phyloP scores from a whole-genome alignment of 2,888 invertebrate genomes.

The Polia nebulosa region DNA sequence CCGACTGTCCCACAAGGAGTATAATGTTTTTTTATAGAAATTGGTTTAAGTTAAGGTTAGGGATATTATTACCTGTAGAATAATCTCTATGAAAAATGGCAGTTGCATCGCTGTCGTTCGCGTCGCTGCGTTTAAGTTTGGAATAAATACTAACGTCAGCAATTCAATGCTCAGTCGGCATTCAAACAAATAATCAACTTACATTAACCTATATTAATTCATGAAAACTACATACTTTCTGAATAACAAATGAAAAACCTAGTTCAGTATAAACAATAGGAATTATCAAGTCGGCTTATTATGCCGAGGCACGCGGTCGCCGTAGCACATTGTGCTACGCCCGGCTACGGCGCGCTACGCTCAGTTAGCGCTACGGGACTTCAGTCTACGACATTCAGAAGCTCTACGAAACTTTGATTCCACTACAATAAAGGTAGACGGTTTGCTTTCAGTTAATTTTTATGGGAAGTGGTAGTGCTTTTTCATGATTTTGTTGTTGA shows the following conservation, averaged over 20 bases:
- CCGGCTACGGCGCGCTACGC: constrained; percentile 69
- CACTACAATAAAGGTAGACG: constrained; percentile 43
- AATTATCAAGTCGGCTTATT: constrained; percentile 77
- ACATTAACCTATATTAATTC: background rate
- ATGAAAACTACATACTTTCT: constrained; percentile 18
- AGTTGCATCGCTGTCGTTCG: background rate
- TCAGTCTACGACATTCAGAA: constrained; percentile 66
- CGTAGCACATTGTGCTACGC: constrained; percentile 75
- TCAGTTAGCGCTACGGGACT: constrained; percentile 69
- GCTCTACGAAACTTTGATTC: constrained; percentile 66
- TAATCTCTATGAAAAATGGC: background rate
- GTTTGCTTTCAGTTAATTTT: constrained; percentile 51
- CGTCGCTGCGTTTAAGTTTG: no score
- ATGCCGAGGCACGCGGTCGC: constrained; percentile 78
- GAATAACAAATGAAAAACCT: constrained; percentile 39
- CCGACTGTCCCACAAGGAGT: no score
- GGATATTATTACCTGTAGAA: no score
- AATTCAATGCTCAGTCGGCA: background rate
- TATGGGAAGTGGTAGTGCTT: constrained; percentile 23
- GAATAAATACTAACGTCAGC: background rate
- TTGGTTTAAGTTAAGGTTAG: no score
- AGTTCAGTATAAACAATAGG: constrained; percentile 57
- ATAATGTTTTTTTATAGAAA: no score
- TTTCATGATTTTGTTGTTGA: constrained; percentile 22
- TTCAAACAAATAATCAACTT: constrained; percentile 9